Percentiles rank a stretch among this genome's conserved stretches.
Conservation (phyloP, 2,797 vertebrate species). For the Eulemur rubriventer region DNA sequence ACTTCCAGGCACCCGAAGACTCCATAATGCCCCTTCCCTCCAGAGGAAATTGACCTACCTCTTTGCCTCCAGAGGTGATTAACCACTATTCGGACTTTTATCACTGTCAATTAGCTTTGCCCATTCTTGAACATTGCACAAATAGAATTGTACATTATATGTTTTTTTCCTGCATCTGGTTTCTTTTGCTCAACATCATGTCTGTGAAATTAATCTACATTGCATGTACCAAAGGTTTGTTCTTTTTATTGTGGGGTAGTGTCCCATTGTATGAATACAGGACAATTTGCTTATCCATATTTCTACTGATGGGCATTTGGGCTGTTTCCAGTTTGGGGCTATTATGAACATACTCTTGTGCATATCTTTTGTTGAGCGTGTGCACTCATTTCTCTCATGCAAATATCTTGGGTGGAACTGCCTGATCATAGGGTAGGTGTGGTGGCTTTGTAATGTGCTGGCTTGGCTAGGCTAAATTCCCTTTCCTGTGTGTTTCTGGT, state of each 20-base stretch:
- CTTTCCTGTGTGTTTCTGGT: neutral
- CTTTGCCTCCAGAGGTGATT: neutral
- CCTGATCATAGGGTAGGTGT: neutral
- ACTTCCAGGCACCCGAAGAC: neutral
- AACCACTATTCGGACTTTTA: neutral
- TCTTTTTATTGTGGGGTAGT: neutral
- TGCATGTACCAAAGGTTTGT: neutral
- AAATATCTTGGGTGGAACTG: neutral
- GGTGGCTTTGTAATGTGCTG: neutral
- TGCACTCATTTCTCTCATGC: neutral
- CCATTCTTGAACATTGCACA: neutral
- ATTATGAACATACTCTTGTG: neutral
- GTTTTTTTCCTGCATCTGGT: neutral
- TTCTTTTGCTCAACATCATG: neutral
- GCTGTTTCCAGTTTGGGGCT: neutral
- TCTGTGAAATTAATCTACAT: neutral
- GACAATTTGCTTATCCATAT: neutral
- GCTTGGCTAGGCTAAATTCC: neutral
- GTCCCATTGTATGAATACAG: rapidly evolving
- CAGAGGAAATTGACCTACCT: neutral
- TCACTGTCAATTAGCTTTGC: neutral
- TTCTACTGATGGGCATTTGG: neutral
- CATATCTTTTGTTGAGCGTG: neutral
- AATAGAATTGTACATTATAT: neutral
- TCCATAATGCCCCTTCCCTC: neutral